These are phyloP conservation scores for Axinella damicornis DNA, from an alignment of 37 sponge, comb jelly and placozoan species.

Conservation along the genomic window DNA sequence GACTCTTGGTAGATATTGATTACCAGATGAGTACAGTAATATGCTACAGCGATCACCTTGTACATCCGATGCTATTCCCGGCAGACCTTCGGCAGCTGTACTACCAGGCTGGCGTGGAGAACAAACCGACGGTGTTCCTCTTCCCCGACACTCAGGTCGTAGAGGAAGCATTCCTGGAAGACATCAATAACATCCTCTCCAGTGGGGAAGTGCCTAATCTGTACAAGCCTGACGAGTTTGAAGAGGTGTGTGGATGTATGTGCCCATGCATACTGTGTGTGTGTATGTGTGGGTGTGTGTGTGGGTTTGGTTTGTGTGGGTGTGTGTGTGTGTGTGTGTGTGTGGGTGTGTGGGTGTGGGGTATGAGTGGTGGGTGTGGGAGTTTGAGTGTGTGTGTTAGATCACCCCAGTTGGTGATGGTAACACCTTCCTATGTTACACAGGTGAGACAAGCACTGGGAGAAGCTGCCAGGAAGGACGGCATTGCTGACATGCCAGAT, in stretches of 20 bases:
- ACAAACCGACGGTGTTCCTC: constrained; percentile 98
- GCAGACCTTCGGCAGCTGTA: constrained; percentile 90
- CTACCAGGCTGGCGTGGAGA: constrained; percentile 96
- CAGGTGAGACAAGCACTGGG: constrained; percentile 81
- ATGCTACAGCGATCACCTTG: too few species aligned
- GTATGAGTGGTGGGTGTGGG: too few species aligned
- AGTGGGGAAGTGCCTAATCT: constrained; percentile 99
- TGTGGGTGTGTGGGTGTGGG: too few species aligned
- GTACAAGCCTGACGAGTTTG: constrained; percentile 98
- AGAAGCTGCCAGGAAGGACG: constrained; percentile 81
- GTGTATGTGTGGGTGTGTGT: too few species aligned
- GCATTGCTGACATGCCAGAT: constrained; percentile 85
- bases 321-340: too few species aligned
- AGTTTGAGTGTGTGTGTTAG: too few species aligned
- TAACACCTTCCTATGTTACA: neutral
- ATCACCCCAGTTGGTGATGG: neutral
- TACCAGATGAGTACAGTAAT: too few species aligned
- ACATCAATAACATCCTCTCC: constrained; percentile 98
- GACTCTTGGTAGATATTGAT: too few species aligned
- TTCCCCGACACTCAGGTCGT: constrained; percentile 99
- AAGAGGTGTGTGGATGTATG: constrained; percentile 82
- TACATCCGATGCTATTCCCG: too few species aligned
- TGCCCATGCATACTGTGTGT: too few species aligned
- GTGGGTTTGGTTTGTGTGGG: too few species aligned
- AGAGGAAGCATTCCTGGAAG: constrained; percentile 96